Base-by-base conservation (phyloP, 2,113 vertebrate genomes). In the Panthera leo region DNA sequence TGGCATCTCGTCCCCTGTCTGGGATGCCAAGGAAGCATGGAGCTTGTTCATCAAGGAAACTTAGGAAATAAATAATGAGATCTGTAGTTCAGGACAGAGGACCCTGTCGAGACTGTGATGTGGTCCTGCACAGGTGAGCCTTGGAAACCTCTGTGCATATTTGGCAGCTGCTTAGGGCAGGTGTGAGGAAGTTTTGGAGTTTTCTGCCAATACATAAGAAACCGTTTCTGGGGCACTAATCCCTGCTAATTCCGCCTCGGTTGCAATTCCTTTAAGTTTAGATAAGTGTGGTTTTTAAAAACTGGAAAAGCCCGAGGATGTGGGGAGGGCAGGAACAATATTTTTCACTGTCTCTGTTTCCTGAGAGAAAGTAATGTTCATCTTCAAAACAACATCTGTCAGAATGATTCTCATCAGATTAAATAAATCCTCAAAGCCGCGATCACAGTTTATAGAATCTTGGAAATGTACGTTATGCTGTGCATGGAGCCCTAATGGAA, bases 301-400 rank as follows among this genome's bases (percentile, higher is more conserved):
- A 92, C 79, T 91, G 82, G 80, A 94, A 34, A 65, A 92, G 61
- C 63, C 92, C 61, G 25, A 65, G 68, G 75, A 58, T 31, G 29
- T n/a, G 23, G 39, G 86, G 42, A 14, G 7, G 65, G 31, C 58
- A 18, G 6, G 0, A 75, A 89, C 5, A n/a, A 36, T n/a, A 58
- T 53, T 97, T 97, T 97, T 11, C 0, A 83, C 82, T 80, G 31
- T 83, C 97, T 93, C 97, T 96, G 94, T 97, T 97, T 96, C 86
- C 87, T 75, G 91, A 1, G 48, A 98, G 87, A 98, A 98, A 98
- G 93, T 82, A 90, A 82, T 96, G 61, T 84, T 95, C 85, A 55
- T 98, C 98, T 98, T 98, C 97, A 98, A 98, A 98, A 97, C 98
- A 98, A 98, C 98, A 98, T 98, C 98, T 98, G 98, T 98, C 97